Conservation (phyloP, 2,888 invertebrate species). For the Schizotus pectinicornis region DNA sequence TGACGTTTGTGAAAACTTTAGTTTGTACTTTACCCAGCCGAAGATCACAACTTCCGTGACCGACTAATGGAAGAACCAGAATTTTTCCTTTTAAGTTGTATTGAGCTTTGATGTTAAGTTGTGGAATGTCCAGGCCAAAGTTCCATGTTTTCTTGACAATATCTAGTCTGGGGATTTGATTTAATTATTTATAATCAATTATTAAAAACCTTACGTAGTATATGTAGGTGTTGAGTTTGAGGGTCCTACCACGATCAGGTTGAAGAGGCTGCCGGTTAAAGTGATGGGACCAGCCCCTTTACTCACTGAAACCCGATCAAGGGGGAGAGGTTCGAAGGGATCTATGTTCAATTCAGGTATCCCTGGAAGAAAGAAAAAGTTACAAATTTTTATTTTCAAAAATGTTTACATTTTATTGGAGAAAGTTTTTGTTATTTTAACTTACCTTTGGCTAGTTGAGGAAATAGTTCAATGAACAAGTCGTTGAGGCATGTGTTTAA, state of each 20-base stretch:
- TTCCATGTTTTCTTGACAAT: constrained; percentile 60
- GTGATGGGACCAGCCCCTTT: constrained; percentile 64
- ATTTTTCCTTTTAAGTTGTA: constrained; percentile 68
- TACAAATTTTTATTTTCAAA: constrained; percentile 1
- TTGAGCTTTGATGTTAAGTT: constrained; percentile 62
- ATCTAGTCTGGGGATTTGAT: constrained; percentile 57
- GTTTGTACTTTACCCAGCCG: constrained; percentile 63
- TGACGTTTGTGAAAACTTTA: constrained; percentile 61
- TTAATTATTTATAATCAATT: not conserved
- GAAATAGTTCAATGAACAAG: constrained; percentile 64
- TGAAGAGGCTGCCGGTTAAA: constrained; percentile 63
- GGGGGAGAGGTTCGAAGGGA: constrained; percentile 64
- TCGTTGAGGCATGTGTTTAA: constrained; percentile 62
- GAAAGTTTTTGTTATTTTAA: too few relatives aligned
- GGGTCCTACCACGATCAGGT: constrained; percentile 63
- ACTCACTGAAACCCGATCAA: constrained; percentile 62
- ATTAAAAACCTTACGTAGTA: constrained; percentile 51
- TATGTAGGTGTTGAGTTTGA: constrained; percentile 63
- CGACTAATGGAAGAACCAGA: constrained; percentile 64
- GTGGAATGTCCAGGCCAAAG: constrained; percentile 64
- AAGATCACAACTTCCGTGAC: constrained; percentile 63
- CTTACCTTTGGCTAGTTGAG: constrained; percentile 62
- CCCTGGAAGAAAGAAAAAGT: constrained; percentile 45
- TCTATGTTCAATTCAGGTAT: constrained; percentile 66
- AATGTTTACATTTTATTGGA: not conserved